Evolutionary conservation across 2,888 invertebrate species (phyloP).

Genomic region (Nemurella pictetii): DNA sequence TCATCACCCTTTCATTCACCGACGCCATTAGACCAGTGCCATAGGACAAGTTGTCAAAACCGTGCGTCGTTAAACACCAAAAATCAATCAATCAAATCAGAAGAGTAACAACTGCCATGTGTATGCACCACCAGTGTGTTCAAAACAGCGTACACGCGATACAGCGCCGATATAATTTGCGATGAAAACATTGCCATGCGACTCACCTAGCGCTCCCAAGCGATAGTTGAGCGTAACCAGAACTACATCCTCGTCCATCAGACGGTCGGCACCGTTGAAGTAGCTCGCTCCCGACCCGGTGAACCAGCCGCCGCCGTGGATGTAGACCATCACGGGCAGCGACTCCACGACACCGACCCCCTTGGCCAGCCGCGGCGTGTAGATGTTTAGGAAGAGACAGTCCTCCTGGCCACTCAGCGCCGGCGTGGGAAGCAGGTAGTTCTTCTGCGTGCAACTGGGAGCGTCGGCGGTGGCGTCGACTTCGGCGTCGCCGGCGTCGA

Average conservation of each 20-base stretch:
- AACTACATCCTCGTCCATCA: constrained; percentile 52
- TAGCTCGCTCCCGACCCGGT: constrained; percentile 53
- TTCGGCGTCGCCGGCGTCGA: neutral
- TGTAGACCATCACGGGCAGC: constrained; percentile 55
- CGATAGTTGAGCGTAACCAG: constrained; percentile 43
- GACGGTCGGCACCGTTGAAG: constrained; percentile 56
- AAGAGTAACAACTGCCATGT: too few species aligned
- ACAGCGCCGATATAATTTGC: too few species aligned
- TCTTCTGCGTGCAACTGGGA: constrained; percentile 54
- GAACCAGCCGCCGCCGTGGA: constrained; percentile 59
- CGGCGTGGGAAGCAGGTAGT: constrained; percentile 48
- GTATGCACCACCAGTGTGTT: too few species aligned
- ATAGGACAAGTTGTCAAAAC: too few species aligned
- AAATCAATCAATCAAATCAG: too few species aligned
- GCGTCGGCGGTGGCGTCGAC: constrained; percentile 49
- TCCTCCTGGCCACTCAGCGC: constrained; percentile 54
- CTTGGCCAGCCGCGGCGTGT: constrained; percentile 48
- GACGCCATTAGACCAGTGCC: too few species aligned
- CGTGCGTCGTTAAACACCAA: too few species aligned
- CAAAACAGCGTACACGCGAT: too few species aligned
- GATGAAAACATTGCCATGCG: neutral
- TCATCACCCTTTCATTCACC: too few species aligned
- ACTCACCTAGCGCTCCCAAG: constrained; percentile 54
- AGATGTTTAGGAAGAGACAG: constrained; percentile 57
- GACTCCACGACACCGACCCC: neutral